A percentile compares a stretch with the other conserved stretches of the same genome.
Conservation (phyloP, 2,888 invertebrate genomes). For the Salpingus planirostris region DNA sequence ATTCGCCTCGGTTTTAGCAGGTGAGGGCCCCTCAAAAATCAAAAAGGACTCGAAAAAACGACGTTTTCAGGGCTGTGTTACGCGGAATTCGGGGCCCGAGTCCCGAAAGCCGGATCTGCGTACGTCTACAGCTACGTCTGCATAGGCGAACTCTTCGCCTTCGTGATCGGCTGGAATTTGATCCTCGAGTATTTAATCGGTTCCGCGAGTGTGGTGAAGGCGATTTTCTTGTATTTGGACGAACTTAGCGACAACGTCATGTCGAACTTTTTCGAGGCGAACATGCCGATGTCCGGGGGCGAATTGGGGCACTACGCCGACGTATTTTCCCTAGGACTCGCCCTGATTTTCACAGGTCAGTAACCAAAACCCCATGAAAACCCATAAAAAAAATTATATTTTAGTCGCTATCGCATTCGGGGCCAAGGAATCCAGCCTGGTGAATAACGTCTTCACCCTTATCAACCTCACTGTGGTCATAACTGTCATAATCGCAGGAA, state of each 20-base stretch:
- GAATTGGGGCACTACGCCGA: constrained; percentile 67
- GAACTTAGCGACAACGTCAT: constrained; percentile 57
- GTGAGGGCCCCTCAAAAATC: constrained; percentile 40
- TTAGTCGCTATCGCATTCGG: constrained; percentile 63
- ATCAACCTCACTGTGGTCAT: constrained; percentile 64
- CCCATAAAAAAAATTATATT: constrained; percentile 17
- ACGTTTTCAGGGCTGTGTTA: constrained; percentile 69
- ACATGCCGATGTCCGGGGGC: constrained; percentile 56
- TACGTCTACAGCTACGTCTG: constrained; percentile 92
- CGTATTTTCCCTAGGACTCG: constrained; percentile 65
- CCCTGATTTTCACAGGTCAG: too few species aligned
- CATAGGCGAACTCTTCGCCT: constrained; percentile 85
- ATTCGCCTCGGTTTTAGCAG: constrained; percentile 82
- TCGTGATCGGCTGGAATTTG: constrained; percentile 89
- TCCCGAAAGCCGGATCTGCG: constrained; percentile 85
- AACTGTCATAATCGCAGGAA: constrained; percentile 65
- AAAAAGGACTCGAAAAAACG: neutral
- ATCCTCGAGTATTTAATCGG: constrained; percentile 84
- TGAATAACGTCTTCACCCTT: constrained; percentile 70
- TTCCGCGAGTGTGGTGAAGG: constrained; percentile 76
- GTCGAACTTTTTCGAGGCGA: constrained; percentile 51
- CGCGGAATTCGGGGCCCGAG: constrained; percentile 84
- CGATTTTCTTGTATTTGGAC: constrained; percentile 70
- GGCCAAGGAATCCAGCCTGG: constrained; percentile 65
- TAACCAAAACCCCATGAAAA: too few species aligned